Evolutionary conservation across 2,113 vertebrate genomes (phyloP).

Genomic region (Nibea coibor): DNA sequence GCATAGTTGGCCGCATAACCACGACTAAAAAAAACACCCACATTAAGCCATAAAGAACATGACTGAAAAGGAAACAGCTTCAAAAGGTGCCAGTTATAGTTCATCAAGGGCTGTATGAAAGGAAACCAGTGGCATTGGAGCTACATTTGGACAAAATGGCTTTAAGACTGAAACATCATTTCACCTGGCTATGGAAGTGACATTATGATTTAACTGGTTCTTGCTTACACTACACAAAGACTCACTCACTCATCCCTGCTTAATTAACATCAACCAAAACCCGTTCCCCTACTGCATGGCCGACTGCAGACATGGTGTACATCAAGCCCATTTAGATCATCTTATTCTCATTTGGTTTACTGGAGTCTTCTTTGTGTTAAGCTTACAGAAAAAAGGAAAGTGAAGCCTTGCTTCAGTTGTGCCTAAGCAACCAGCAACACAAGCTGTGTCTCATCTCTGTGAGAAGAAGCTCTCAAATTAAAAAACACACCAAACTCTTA

Average conservation of each 20-base stretch:
- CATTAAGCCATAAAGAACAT: slow-evolving; percentile 36
- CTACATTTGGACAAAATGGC: neutral
- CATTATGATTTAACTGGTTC: neutral
- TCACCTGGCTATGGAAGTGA: neutral
- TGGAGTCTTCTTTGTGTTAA: neutral
- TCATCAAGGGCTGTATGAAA: slow-evolving; percentile 35
- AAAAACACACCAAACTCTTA: too few relatives aligned
- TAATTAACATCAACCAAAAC: neutral
- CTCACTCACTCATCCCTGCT: neutral
- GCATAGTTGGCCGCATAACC: slow-evolving; percentile 37
- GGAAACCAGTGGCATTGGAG: slow-evolving; percentile 12
- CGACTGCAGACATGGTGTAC: neutral
- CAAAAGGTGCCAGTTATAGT: slow-evolving; percentile 20
- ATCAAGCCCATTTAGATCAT: neutral
- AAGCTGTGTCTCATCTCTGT: neutral
- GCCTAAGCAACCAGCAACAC: slow-evolving; percentile 9
- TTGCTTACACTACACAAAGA: neutral
- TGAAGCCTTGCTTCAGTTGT: neutral
- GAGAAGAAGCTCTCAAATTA: neutral
- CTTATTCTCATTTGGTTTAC: neutral
- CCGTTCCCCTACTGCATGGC: neutral
- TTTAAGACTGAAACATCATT: neutral
- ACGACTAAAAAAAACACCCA: slow-evolving; percentile 36
- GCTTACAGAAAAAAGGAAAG: too few relatives aligned
- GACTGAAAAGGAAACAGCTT: slow-evolving; percentile 25